A percentile compares a stretch with the other conserved stretches of the same genome.
These are phyloP conservation scores for Mormyrus hasselquistii DNA, from an alignment of 2,797 vertebrate genomes.

Conservation along the genomic window DNA sequence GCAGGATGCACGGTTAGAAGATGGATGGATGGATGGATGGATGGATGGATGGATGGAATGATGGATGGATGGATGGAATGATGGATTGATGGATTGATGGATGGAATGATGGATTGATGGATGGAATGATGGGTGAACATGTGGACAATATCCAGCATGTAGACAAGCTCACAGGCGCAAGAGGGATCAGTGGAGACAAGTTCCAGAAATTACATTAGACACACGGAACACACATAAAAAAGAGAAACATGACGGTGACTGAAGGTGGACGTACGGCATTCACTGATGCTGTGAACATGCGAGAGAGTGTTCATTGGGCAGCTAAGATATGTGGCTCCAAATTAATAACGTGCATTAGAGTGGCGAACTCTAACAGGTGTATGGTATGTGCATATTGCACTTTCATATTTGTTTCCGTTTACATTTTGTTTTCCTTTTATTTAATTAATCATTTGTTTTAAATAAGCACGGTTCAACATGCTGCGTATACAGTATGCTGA, in stretches of 20 bases:
- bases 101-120: neutral
- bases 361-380: neutral
- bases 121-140: neutral
- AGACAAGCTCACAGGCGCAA: neutral
- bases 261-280: neutral
- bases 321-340: neutral
- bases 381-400: neutral
- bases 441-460: neutral
- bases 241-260: neutral
- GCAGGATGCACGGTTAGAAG: neutral
- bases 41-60: neutral
- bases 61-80: neutral
- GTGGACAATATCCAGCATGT: neutral
- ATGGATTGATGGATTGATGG: neutral
- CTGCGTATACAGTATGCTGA: neutral
- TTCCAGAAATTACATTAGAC: constrained; percentile 8
- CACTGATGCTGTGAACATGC: neutral
- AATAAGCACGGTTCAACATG: neutral
- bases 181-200: constrained; percentile 12
- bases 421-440: neutral
- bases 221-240: neutral
- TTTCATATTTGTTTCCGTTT: neutral
- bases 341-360: neutral
- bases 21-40: neutral
- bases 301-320: neutral